Base-by-base conservation (phyloP, 2,797 vertebrate genomes). In the Neosalanx taihuensis region DNA sequence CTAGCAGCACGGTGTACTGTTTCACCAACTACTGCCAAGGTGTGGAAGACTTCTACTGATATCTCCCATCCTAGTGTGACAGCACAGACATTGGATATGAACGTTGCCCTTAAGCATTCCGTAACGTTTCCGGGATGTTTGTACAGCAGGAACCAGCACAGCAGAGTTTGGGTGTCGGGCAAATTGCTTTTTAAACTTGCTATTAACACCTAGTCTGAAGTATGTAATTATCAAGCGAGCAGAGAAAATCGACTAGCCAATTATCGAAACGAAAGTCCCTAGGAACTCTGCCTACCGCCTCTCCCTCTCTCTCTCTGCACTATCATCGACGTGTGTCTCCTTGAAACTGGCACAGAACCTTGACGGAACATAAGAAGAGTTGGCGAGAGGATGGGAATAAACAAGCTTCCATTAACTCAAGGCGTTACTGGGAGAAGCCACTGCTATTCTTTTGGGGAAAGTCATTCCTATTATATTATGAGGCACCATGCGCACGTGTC, bases 171-270 rank as follows among this genome's bases (percentile, higher is more conserved):
- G 5, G 10, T 30, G 29, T 20, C 10, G 29, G 29, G 65, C 17
- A 33, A 53, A 68, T 12, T 37, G 41, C 64, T 23, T 59, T 76
- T 71, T 20, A 66, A 73, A 10, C 13, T 69, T 57, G 30, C 33
- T 35, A 84, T 81, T 81, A 78, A 81, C 73, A 77, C 78, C 73
- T 71, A 70, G 56, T 51, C 17, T 18, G 64, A 51, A 29, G 65
- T 63, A 29, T 63, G 71, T 64, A 65, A 61, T 5, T 60, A 74
- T 77, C 58, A 46, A 13, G 10, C 3, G 41, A 46, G 10, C 23
- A 26, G 46, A 81, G 75, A 77, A 37, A 64, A 73, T 73, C 46
- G 33, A 67, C 61, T 49, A 66, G 59, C 49, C n/a, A 2, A 61
- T 41, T 65, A 71, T 57, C 29, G 72, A 56, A 76, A 73, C 65